Percentiles rank a stretch among this genome's conserved stretches.
Evolutionary conservation across 2,888 invertebrate species (phyloP).

Genomic region (Athetis lepigone): DNA sequence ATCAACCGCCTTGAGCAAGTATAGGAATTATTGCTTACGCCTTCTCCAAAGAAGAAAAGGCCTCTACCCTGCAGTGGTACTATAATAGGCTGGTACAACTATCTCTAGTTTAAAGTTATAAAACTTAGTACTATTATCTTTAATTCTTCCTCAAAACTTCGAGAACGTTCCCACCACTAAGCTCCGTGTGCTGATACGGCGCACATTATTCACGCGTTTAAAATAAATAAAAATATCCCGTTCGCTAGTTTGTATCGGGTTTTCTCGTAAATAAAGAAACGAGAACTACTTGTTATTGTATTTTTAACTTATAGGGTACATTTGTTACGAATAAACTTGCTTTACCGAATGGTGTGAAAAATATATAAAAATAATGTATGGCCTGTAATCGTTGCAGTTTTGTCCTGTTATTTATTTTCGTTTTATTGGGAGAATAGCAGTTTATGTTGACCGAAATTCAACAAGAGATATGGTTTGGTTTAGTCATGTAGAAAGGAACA

Average conservation of each 20-base stretch:
- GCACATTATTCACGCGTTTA: slow-evolving; percentile 65
- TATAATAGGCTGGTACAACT: no score
- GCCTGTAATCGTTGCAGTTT: slow-evolving; percentile 24
- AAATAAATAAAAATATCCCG: slow-evolving; percentile 66
- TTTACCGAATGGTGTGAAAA: slow-evolving; percentile 46
- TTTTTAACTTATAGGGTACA: slow-evolving; percentile 62
- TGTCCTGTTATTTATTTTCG: slow-evolving; percentile 4
- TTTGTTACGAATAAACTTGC: slow-evolving; percentile 60
- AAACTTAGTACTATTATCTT: no score
- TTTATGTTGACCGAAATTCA: neutral
- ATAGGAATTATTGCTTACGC: no score
- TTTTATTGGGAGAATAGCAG: neutral
- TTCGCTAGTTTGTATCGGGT: slow-evolving; percentile 59
- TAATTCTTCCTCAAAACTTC: no score
- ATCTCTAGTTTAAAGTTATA: no score
- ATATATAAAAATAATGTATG: slow-evolving; percentile 55
- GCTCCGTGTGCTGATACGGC: slow-evolving; percentile 62
- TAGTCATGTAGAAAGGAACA: neutral
- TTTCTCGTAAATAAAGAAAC: slow-evolving; percentile 64
- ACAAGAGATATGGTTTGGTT: neutral
- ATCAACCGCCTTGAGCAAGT: no score
- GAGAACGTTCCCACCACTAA: slow-evolving; percentile 49
- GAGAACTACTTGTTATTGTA: slow-evolving; percentile 62
- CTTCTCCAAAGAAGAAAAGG: no score
- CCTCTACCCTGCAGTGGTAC: no score